These are phyloP conservation scores for Arvicanthis niloticus DNA, from an alignment of 2,113 vertebrate genomes.

Conservation along the genomic window DNA sequence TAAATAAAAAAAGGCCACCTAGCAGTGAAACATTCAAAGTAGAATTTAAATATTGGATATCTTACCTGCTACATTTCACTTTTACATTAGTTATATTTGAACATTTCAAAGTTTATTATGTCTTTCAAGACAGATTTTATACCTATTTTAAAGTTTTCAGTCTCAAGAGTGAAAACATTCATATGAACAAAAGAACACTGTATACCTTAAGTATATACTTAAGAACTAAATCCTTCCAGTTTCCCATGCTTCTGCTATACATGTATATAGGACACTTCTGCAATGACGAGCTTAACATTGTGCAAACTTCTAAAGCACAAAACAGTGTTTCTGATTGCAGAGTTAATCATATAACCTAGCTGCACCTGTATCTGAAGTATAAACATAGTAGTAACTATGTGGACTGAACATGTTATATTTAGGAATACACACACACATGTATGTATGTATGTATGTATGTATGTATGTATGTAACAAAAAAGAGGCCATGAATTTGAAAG, in stretches of 20 bases:
- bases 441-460: neutral
- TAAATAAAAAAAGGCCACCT: neutral
- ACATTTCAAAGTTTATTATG: neutral
- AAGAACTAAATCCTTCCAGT: constrained; percentile 34
- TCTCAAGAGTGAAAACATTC: constrained; percentile 49
- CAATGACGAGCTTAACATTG: neutral
- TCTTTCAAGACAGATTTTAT: constrained; percentile 49
- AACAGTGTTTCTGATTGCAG: neutral
- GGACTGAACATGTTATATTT: neutral
- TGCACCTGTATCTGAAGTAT: constrained; percentile 21
- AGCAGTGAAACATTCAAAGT: constrained; percentile 29
- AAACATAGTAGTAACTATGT: neutral
- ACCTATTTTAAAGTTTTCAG: neutral
- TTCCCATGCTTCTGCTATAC: neutral
- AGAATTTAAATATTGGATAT: constrained; percentile 61
- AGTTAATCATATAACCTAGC: neutral
- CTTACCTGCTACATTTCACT: constrained; percentile 1
- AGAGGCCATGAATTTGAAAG: neutral
- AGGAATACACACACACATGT: neutral
- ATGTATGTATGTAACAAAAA: neutral
- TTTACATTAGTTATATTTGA: constrained; percentile 19
- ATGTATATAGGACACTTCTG: neutral
- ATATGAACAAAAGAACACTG: constrained; percentile 5
- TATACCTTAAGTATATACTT: neutral
- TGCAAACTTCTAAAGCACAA: neutral